phyloP scores from a whole-genome alignment of 2,888 invertebrate species.

The Strigamia crassipes region DNA sequence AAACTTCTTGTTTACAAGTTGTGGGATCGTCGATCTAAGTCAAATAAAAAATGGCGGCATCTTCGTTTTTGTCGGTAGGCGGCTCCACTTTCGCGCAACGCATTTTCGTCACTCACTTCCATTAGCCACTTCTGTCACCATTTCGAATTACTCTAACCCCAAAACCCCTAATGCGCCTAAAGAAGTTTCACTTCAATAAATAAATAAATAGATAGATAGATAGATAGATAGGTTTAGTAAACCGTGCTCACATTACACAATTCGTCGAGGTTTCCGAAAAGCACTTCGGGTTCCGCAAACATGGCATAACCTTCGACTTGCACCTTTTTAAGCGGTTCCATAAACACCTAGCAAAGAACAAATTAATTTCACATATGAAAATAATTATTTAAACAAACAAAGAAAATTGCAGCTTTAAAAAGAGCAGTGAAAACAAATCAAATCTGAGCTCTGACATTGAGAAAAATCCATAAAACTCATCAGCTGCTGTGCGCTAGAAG shows the following conservation, averaged over 20 bases:
- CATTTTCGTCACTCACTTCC: no score
- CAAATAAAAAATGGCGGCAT: no score
- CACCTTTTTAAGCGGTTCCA: conserved; percentile 68
- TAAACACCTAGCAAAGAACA: conserved; percentile 63
- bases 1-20: no score
- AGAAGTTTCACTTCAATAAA: no score
- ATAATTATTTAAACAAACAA: no score
- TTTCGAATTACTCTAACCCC: no score
- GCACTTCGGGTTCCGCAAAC: conserved; percentile 67
- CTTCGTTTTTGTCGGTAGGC: no score
- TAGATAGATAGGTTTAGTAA: background rate
- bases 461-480: conserved; percentile 11
- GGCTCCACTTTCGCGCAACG: no score
- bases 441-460: background rate
- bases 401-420: background rate
- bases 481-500: background rate
- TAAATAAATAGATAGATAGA: conserved; percentile 41
- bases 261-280: conserved; percentile 68
- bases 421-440: background rate
- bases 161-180: no score
- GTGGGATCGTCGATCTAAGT: no score
- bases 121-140: no score
- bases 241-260: conserved; percentile 64
- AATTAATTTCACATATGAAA: background rate
- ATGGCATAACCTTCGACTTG: conserved; percentile 69